phyloP scores from a whole-genome alignment of 2,888 invertebrate genomes.

The Nomada flava region DNA sequence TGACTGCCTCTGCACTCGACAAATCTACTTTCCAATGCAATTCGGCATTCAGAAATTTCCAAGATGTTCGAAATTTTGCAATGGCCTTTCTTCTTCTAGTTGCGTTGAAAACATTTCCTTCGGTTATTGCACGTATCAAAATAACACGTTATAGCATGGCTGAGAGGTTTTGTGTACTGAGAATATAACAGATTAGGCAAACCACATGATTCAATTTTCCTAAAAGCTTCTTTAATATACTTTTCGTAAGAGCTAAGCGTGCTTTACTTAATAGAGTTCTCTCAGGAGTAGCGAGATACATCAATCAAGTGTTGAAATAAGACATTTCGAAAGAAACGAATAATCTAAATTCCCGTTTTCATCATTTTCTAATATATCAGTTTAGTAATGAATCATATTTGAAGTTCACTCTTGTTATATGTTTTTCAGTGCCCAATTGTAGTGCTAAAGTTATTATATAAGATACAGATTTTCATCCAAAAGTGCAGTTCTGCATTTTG shows the following conservation, averaged over 20 bases:
- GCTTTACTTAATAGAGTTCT: slow-evolving; percentile 13
- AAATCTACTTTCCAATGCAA: not conserved
- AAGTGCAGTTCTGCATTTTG: not conserved
- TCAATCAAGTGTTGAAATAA: slow-evolving; percentile 1
- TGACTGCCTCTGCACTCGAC: not conserved
- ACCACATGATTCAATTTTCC: slow-evolving; percentile 39
- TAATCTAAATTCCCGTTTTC: not conserved
- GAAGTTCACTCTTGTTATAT: not conserved
- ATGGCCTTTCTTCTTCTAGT: too few species aligned
- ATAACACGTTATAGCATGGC: not conserved
- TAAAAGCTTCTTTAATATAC: slow-evolving; percentile 48
- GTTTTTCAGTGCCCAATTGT: too few species aligned
- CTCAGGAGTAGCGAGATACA: not conserved
- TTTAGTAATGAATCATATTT: not conserved
- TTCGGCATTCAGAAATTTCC: too few species aligned
- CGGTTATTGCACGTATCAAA: not conserved
- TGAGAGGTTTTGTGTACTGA: slow-evolving; percentile 17
- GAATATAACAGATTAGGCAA: slow-evolving; percentile 26
- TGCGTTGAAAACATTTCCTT: not conserved
- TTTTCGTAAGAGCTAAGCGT: slow-evolving; percentile 1
- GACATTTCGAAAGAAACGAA: not conserved
- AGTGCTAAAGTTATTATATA: too few species aligned
- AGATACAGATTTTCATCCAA: too few species aligned
- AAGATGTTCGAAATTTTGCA: too few species aligned
- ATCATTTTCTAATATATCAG: not conserved